Evolutionary conservation across 1,140 invertebrate species (phyloP).

Genomic region (Acyrthosiphon pisum): DNA sequence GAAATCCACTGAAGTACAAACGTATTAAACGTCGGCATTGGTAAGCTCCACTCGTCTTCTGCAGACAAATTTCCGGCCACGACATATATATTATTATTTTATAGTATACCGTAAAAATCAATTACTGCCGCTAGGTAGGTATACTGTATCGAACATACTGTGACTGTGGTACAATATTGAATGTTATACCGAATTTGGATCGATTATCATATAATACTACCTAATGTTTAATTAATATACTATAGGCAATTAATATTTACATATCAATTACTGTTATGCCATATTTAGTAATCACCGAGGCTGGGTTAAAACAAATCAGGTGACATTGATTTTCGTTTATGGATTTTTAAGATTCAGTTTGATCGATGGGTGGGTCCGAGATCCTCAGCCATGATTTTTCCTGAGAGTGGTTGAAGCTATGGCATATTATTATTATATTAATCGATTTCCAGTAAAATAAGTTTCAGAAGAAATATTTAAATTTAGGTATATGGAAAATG

Average conservation of each 20-base stretch:
- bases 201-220: background rate
- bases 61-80: background rate
- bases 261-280: background rate
- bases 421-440: too few relatives aligned
- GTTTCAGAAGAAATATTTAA: too few relatives aligned
- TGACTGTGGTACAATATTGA: background rate
- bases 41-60: background rate
- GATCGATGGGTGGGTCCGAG: too few relatives aligned
- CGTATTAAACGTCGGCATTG: background rate
- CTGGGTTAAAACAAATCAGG: background rate
- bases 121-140: background rate
- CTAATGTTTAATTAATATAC: too few relatives aligned
- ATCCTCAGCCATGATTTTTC: too few relatives aligned
- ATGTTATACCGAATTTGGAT: background rate
- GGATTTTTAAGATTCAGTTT: background rate
- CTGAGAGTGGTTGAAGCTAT: too few relatives aligned
- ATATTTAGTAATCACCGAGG: background rate
- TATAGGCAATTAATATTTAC: background rate
- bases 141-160: background rate
- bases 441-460: too few relatives aligned
- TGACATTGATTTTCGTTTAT: background rate
- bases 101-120: background rate
- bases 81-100: background rate
- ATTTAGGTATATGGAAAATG: too few relatives aligned
- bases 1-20: background rate